Conservation (phyloP, 2,797 vertebrate genomes). For the Diplodus sargus region DNA sequence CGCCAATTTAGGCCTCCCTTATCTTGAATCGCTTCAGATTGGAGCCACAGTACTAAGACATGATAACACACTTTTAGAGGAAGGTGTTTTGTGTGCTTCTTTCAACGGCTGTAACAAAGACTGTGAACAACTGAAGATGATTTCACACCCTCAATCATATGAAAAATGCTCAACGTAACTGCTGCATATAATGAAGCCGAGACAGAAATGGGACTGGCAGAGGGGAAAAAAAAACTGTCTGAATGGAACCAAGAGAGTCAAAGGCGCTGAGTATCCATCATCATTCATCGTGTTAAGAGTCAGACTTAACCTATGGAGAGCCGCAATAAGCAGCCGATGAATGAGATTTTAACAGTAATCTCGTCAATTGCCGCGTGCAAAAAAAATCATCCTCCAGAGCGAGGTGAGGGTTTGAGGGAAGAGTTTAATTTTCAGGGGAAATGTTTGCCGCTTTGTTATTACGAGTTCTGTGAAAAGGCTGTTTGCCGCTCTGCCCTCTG, state of each 20-base stretch:
- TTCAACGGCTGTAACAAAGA: conserved; percentile 15
- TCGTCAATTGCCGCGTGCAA: conserved; percentile 18
- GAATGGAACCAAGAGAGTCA: conserved; percentile 21
- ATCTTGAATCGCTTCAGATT: conserved; percentile 40
- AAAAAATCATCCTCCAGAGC: not conserved
- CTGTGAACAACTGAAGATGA: not conserved
- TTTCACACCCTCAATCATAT: conserved; percentile 36
- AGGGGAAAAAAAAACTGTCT: not conserved
- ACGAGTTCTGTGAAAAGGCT: conserved; percentile 2
- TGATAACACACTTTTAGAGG: not conserved
- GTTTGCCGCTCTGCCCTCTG: no score
- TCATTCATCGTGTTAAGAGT: conserved; percentile 22
- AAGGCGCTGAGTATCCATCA: not conserved
- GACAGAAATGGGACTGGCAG: conserved; percentile 44
- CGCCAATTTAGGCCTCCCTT: conserved; percentile 44
- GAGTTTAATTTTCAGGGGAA: conserved; percentile 30
- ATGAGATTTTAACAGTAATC: conserved; percentile 37
- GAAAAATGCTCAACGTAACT: conserved; percentile 10
- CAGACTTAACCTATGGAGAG: conserved; percentile 21
- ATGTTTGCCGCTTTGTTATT: not conserved
- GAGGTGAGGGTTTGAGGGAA: conserved; percentile 20
- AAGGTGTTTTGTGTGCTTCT: conserved; percentile 15
- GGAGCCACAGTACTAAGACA: conserved; percentile 24
- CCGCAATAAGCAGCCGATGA: conserved; percentile 57
- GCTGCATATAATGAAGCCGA: conserved; percentile 13